A percentile compares a stretch with the other conserved stretches of the same genome.
Conservation (phyloP, 2,113 vertebrate species). For the Pomatostomus ruficeps region DNA sequence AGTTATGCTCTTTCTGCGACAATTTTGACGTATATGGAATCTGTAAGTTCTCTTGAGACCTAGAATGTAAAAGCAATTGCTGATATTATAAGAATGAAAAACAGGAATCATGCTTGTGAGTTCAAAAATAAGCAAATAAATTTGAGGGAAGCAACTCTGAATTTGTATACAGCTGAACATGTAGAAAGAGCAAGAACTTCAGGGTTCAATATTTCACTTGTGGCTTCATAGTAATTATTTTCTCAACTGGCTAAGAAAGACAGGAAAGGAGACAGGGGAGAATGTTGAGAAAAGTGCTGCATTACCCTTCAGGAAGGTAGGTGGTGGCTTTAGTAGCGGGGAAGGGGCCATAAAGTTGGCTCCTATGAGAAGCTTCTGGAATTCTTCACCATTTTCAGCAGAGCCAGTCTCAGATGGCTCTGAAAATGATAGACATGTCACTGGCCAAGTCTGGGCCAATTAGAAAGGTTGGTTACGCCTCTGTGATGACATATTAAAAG, state of each 20-base stretch:
- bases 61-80: background rate
- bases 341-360: too few species aligned
- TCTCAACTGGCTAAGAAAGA: background rate
- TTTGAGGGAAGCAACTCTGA: background rate
- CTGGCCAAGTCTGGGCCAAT: too few species aligned
- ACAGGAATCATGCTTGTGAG: background rate
- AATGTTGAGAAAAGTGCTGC: background rate
- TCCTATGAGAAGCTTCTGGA: too few species aligned
- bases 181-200: background rate
- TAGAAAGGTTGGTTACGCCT: too few species aligned
- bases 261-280: background rate
- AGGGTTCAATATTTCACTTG: background rate
- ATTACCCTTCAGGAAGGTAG: background rate
- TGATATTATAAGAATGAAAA: background rate
- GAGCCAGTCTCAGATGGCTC: too few species aligned
- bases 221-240: background rate
- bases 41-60: background rate
- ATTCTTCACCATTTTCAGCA: too few species aligned
- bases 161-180: background rate
- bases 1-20: background rate
- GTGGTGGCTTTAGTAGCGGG: too few species aligned
- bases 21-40: background rate
- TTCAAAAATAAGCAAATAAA: background rate
- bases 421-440: too few species aligned
- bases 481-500: too few species aligned